Base-by-base conservation (phyloP, 2,113 vertebrate species). In the Otocyon megalotis region DNA sequence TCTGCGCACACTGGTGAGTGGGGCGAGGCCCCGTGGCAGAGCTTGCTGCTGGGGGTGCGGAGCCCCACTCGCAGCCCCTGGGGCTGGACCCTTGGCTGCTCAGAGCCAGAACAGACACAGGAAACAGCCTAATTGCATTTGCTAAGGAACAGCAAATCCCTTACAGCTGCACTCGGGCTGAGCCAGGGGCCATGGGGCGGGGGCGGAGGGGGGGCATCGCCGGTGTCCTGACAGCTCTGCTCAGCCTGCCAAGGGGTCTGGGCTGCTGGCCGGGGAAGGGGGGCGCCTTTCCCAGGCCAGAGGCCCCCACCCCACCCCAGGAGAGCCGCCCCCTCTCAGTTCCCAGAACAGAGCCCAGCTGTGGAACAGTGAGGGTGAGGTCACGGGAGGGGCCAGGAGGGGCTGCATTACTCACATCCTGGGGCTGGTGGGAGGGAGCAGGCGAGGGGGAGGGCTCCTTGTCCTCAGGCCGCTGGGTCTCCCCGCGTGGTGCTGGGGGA, bases 321-420 rank as follows among this genome's bases (percentile, higher is more conserved):
- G 97, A 97, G 93, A 95, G 97, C 92, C 62, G 58, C 90, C 94
- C 95, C 95, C 97, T 62, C 90, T 82, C 90, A 20, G 54, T 88
- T 98, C 14, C 20, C 95, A 98, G 98, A 98, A 97, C 53, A 30
- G 84, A 72, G 97, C 97, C 95, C 94, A 98, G 98, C 98, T 98
- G 98, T 97, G 97, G 98, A 97, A 98, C 98, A 98, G 98, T 43
- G 87, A 96, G 98, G 94, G 95, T 99, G 98, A 99, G 98, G 97
- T 98, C 99, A 99, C 98, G 97, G 98, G 98, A 98, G 98, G 98
- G 98, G 97, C 89, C 86, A 0, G 12, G 50, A 86, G 88, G 63
- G 79, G n/a, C 1, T 0, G 77, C 93, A 77, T 92, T 48, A 97
- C 95, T 98, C 95, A 97, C 48, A 94, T 95, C 96, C 96, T 90